Base-by-base conservation (phyloP, 2,888 invertebrate species). In the Allolobophora icterica region DNA sequence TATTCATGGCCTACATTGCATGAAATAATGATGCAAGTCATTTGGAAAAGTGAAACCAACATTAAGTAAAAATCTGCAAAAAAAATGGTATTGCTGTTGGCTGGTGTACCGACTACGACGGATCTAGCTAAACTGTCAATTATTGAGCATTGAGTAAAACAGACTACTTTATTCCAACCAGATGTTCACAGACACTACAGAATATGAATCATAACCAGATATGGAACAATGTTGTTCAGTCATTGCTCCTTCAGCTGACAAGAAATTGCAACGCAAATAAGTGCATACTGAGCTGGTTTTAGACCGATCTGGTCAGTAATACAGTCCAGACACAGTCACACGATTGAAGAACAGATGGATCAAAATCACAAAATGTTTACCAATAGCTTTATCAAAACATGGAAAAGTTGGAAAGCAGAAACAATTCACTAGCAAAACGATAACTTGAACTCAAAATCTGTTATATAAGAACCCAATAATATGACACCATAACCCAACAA, bases 51-150 rank as follows among this genome's bases (percentile, higher is more conserved):
- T 52, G 52, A 71, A 71, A 71, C 1, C 30, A 58, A 58, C 58
- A 58, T 58, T 30, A 17, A 71, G 71, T 71, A 71, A 71, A 71
- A 71, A 71, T n/a, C n/a, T n/a, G 13, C 71, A 30, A 30, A 71
- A 52, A n/a, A 71, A 71, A 17, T 71, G n/a, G 71, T 71, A n/a
- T 71, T 71, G 71, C 71, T 71, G n/a, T 71, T 71, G 71, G 71
- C 71, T 30, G 71, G 15, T 71, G n/a, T 13, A 71, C 71, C n/a
- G 13, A n/a, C 71, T 30, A 71, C n/a, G n/a, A 6, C n/a, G n/a
- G 2, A n/a, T 17, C 30, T 71, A 71, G 52, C 8, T n/a, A 71
- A 71, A 71, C 71, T n/a, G 30, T 71, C 71, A 8, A 58, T 71
- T 71, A 11, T 13, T n/a, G 71, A 71, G 52, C 52, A 52, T 24